phyloP scores from a whole-genome alignment of 2,113 vertebrate genomes.

The Elephantulus edwardii region DNA sequence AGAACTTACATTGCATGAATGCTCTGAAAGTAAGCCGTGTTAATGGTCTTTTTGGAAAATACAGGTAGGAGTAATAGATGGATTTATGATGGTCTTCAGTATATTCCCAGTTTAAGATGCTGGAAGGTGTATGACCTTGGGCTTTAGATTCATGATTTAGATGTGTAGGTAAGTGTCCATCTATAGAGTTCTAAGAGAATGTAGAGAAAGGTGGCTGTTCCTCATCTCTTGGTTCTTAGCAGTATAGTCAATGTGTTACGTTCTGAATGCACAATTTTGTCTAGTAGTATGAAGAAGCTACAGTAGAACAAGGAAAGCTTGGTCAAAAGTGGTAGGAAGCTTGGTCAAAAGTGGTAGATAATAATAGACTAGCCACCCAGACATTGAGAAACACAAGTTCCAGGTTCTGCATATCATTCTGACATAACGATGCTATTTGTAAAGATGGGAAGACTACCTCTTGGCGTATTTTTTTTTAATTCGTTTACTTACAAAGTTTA shows the following conservation, averaged over 20 bases:
- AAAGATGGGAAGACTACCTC: background rate
- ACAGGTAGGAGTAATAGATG: background rate
- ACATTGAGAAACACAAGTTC: background rate
- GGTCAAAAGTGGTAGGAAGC: constrained; percentile 9
- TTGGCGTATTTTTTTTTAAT: background rate
- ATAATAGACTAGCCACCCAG: background rate
- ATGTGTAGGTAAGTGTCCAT: background rate
- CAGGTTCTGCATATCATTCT: background rate
- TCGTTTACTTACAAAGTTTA: no score
- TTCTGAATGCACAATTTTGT: background rate
- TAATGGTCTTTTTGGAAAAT: background rate
- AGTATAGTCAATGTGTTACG: background rate
- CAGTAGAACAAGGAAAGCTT: background rate
- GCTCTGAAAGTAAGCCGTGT: background rate
- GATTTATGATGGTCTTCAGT: background rate
- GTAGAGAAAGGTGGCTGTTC: background rate
- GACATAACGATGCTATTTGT: background rate
- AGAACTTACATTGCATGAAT: background rate
- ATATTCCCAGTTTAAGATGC: constrained; percentile 7
- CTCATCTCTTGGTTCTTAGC: background rate
- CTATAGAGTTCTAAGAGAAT: background rate
- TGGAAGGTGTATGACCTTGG: background rate
- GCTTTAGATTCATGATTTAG: background rate
- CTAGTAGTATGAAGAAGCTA: background rate
- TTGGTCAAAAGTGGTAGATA: constrained; percentile 6